phyloP scores from a whole-genome alignment of 2,888 invertebrate species.

The Megalurothrips usitatus region DNA sequence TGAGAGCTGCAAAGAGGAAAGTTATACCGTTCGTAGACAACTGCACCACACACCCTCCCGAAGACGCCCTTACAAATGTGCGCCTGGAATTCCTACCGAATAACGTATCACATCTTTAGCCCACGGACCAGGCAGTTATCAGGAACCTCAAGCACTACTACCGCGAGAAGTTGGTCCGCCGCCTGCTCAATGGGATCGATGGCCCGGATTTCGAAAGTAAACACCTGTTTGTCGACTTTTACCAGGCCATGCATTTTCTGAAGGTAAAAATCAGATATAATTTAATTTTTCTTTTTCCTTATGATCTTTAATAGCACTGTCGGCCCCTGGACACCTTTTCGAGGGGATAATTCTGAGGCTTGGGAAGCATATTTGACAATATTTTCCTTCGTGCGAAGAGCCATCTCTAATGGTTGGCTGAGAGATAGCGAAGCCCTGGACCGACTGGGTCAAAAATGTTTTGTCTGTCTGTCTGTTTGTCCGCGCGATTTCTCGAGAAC shows the following conservation, averaged over 20 bases:
- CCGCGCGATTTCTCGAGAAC: too few species aligned
- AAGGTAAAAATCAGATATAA: too few species aligned
- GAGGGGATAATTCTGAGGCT: too few species aligned
- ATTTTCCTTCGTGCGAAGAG: too few species aligned
- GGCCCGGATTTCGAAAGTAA: neutral
- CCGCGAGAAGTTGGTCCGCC: slow-evolving; percentile 35
- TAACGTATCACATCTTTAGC: slow-evolving; percentile 33
- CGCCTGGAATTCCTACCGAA: slow-evolving; percentile 32
- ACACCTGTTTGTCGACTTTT: neutral
- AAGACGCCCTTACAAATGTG: slow-evolving; percentile 19
- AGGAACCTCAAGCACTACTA: slow-evolving; percentile 35
- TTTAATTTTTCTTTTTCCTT: too few species aligned
- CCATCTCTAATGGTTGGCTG: too few species aligned
- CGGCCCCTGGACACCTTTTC: too few species aligned
- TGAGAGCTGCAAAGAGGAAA: slow-evolving; percentile 29
- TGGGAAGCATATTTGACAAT: too few species aligned
- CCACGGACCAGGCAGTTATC: slow-evolving; percentile 36
- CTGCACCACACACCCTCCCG: slow-evolving; percentile 31
- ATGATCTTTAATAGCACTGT: too few species aligned
- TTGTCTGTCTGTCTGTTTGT: too few species aligned
- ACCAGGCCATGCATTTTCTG: slow-evolving; percentile 28
- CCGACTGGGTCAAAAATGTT: too few species aligned
- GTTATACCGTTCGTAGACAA: slow-evolving; percentile 33
- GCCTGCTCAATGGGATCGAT: slow-evolving; percentile 29
- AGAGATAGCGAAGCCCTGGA: too few species aligned